Evolutionary conservation across 2,797 vertebrate species (phyloP), one percentile per base, ranked within the genome.

Genomic region (Acanthiza pusilla): DNA sequence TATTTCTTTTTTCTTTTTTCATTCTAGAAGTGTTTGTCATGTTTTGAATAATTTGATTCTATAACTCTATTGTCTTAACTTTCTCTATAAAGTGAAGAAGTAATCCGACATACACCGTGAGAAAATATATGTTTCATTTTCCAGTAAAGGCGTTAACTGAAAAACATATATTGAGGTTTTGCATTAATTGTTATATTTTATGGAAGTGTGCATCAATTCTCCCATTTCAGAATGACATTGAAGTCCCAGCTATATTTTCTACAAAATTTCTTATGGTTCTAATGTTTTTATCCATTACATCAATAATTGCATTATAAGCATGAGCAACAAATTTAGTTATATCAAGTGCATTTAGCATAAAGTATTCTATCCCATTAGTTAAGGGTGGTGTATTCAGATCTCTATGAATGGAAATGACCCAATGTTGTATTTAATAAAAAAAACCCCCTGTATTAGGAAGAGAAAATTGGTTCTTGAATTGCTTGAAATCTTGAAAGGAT

Each of bases 401-500:
- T 79, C 21, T 73, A 15, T 67, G 67, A 95, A 88, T 91, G 67
- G 57, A 93, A 95, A 91, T 93, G 86, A 93, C 68, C 19, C 65
- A 79, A 18, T 60, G 48, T 25, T 87, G 43, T 67, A 71, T 76
- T 93, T 88, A 67, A 91, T 91, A 8, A 45, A 40, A 20, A 23
- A 34, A 16, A 11, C 10, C 48, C 2, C n/a, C 13, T 62, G 15
- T 58, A 80, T 92, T 87, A 89, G 61, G 54, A 95, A 85, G 26
- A 89, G 57, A 92, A 95, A 92, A 87, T 29, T 93, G 36, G 40
- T 72, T 86, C 78, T 80, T 77, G 61, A 91, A 55, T 77, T 96
- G 67, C 65, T 91, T 76, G 63, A 91, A 92, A 82, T 93, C 67
- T 85, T 83, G 75, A 92, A 95, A 96, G 47, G 43, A 83, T 95